A percentile compares a stretch with the other conserved stretches of the same genome.
Evolutionary conservation across 2,797 vertebrate species (phyloP).

Genomic region (Xerus rutilus): DNA sequence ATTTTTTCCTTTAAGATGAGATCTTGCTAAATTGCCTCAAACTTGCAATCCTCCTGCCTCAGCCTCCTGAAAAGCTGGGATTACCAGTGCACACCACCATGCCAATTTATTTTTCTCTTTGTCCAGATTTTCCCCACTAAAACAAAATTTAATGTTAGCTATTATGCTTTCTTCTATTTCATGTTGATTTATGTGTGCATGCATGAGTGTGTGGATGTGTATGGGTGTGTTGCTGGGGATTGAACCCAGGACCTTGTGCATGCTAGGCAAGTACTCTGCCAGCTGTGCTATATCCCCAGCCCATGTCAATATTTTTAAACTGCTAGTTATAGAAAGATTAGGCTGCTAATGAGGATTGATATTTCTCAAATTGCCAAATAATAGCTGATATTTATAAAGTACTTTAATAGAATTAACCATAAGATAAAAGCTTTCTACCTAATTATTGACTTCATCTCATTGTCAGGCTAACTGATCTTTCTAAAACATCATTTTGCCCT

Average conservation of each 20-base stretch:
- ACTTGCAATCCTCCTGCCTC: not conserved
- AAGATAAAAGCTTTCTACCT: constrained; percentile 39
- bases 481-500: constrained; percentile 50
- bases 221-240: too few species aligned
- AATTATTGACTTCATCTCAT: constrained; percentile 9
- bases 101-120: constrained; percentile 39
- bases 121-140: not conserved
- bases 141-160: constrained; percentile 46
- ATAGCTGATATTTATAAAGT: not conserved
- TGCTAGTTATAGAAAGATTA: constrained; percentile 31
- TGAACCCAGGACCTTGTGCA: too few species aligned
- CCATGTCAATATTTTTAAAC: constrained; percentile 16
- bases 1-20: not conserved
- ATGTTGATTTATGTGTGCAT: not conserved
- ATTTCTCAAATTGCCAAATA: constrained; percentile 37
- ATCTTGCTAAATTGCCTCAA: not conserved
- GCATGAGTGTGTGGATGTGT: too few species aligned
- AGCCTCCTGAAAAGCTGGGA: not conserved
- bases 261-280: too few species aligned
- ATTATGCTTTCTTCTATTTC: constrained; percentile 44
- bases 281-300: too few species aligned
- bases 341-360: constrained; percentile 1
- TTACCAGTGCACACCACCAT: not conserved
- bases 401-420: constrained; percentile 10
- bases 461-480: constrained; percentile 42